Evolutionary conservation across 2,888 invertebrate genomes (phyloP), one percentile per base, ranked within the genome.

Genomic region (Agrochola macilenta): DNA sequence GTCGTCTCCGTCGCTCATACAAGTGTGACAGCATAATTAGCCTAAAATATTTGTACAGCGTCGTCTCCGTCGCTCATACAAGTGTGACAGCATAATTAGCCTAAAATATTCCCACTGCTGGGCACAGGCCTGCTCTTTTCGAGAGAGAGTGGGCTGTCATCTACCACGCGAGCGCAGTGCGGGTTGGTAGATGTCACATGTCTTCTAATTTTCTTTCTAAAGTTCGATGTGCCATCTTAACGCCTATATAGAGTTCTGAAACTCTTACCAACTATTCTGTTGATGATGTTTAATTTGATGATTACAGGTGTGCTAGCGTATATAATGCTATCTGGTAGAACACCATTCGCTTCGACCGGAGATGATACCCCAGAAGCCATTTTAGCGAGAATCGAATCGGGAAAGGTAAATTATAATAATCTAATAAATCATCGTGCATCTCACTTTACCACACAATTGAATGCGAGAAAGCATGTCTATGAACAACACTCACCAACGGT

Each of bases 281-380:
- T n/a, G n/a, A n/a, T n/a, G n/a, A n/a, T 43, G 39, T 46, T 60
- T 52, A 39, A 57, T 68, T 66, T 68, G 20, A 58, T 81, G 4
- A 49, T 92, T 91, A 1, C 89, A 97, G 97, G 99, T 83, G 99
- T 99, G 54, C 97, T 99, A 74, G 97, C 99, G 0, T 99, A 99
- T 95, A 99, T 99, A 76, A 99, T 99, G 98, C 95, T 99, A 66
- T 98, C 99, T 43, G 99, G 99, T 86, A 98, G 97, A 91, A 98
- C 98, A 35, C 98, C 98, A 0, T 98, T 98, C 88, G 98, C 98
- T 68, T 97, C 97, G 26, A 97, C 97, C 3, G 97, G 98, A 5
- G 97, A 97, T 81, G 98, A 98, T 88, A 97, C 97, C 0, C 99
- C 99, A 0, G 98, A 98, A 92, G 98, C 98, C 81, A 99, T 99